Evolutionary conservation across 2,888 invertebrate species (phyloP).

Genomic region (Lissonota sp.): DNA sequence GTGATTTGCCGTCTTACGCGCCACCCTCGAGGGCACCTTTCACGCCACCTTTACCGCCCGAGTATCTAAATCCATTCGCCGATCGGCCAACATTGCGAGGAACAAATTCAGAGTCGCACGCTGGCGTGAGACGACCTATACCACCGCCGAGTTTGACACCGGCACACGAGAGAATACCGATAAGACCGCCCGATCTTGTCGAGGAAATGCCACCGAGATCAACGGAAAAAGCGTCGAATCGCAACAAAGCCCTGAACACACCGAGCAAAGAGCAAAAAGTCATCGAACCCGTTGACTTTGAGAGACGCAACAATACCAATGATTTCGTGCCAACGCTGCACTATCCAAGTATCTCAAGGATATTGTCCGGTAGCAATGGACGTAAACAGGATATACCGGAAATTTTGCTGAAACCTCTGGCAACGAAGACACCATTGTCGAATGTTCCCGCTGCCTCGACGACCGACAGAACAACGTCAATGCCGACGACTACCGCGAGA

Average conservation of each 20-base stretch:
- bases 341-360: conserved; percentile 93
- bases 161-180: conserved; percentile 93
- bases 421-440: conserved; percentile 78
- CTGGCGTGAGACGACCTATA: conserved; percentile 87
- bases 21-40: conserved; percentile 91
- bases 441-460: conserved; percentile 84
- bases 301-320: conserved; percentile 82
- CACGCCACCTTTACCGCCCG: conserved; percentile 93
- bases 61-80: conserved; percentile 94
- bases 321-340: conserved; percentile 90
- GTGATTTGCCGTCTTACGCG: conserved; percentile 92
- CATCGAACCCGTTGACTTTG: conserved; percentile 67
- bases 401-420: conserved; percentile 86
- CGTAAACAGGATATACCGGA: conserved; percentile 93
- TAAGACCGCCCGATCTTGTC: conserved; percentile 88
- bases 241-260: conserved; percentile 76
- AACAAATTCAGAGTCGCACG: conserved; percentile 86
- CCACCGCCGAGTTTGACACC: conserved; percentile 94
- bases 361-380: conserved; percentile 94
- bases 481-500: conserved; percentile 71
- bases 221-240: conserved; percentile 72
- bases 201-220: conserved; percentile 75
- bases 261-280: conserved; percentile 74
- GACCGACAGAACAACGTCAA: conserved; percentile 71
- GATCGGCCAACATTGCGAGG: conserved; percentile 94